Percentiles rank a stretch among this genome's conserved stretches.
phyloP scores from a whole-genome alignment of 2,113 vertebrate species.

The Osmerus mordax region DNA sequence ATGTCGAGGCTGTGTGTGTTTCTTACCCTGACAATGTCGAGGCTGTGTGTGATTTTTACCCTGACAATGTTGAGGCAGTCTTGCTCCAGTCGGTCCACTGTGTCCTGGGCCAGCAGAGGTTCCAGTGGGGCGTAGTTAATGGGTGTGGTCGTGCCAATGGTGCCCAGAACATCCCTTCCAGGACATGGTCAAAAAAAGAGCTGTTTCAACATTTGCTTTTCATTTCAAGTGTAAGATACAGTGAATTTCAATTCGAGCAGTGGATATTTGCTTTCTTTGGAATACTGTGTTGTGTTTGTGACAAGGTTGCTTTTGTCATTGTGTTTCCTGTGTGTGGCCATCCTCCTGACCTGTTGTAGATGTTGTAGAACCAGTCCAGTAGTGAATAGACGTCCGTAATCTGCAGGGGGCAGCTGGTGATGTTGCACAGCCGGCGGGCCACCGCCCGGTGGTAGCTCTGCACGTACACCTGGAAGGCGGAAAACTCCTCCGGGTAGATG shows the following conservation, averaged over 20 bases:
- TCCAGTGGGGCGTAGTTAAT: conserved; percentile 65
- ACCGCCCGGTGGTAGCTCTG: conserved; percentile 83
- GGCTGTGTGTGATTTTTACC: conserved; percentile 45
- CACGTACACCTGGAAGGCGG: conserved; percentile 80
- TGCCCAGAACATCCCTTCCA: conserved; percentile 70
- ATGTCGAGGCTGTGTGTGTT: not conserved
- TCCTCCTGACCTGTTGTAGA: conserved; percentile 80
- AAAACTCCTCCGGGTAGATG: conserved; percentile 80
- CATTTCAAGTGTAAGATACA: not conserved
- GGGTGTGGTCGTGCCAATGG: conserved; percentile 51
- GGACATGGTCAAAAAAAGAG: not conserved
- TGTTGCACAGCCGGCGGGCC: conserved; percentile 70
- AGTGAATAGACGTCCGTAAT: conserved; percentile 83
- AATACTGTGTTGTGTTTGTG: not conserved
- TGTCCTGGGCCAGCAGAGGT: conserved; percentile 64
- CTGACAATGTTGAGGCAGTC: conserved; percentile 71
- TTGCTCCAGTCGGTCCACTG: conserved; percentile 69
- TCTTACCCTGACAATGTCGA: not conserved
- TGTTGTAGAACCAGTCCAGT: conserved; percentile 87
- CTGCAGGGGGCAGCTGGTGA: conserved; percentile 70
- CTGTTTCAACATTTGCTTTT: not conserved
- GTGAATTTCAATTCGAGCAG: not conserved
- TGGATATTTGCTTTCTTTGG: not conserved
- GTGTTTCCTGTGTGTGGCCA: not conserved
- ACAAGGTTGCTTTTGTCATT: not conserved